Evolutionary conservation across 2,888 invertebrate genomes (phyloP).

Genomic region (Torymus tubicola): DNA sequence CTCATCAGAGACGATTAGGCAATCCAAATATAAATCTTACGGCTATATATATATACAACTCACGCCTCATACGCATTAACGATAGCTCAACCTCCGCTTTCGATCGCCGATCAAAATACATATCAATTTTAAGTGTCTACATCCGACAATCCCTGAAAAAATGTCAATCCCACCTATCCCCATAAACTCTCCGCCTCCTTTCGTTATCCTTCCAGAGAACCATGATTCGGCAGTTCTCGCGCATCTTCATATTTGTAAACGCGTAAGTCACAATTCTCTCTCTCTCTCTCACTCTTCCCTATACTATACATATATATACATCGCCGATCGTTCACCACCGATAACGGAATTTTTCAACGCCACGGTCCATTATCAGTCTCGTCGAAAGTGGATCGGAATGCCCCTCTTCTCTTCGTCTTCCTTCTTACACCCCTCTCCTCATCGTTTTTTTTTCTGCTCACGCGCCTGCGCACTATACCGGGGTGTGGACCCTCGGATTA

Average conservation of each 20-base stretch:
- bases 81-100: neutral
- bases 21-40: neutral
- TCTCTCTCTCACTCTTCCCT: no score
- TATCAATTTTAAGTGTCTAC: slow-evolving; percentile 14
- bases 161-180: neutral
- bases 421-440: slow-evolving; percentile 32
- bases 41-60: no score
- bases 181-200: neutral
- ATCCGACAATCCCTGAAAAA: neutral
- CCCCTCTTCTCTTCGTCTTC: slow-evolving; percentile 27
- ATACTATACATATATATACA: neutral
- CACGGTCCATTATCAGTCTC: slow-evolving; percentile 29
- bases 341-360: slow-evolving; percentile 34
- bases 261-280: slow-evolving; percentile 38
- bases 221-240: neutral
- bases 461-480: slow-evolving; percentile 60
- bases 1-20: neutral
- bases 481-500: slow-evolving; percentile 61
- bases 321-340: slow-evolving; percentile 35
- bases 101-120: neutral
- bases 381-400: slow-evolving; percentile 9
- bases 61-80: no score
- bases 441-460: slow-evolving; percentile 58
- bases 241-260: slow-evolving; percentile 20
- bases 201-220: neutral